phyloP scores from a whole-genome alignment of 2,888 invertebrate species.

The Hoplodrina ambigua region DNA sequence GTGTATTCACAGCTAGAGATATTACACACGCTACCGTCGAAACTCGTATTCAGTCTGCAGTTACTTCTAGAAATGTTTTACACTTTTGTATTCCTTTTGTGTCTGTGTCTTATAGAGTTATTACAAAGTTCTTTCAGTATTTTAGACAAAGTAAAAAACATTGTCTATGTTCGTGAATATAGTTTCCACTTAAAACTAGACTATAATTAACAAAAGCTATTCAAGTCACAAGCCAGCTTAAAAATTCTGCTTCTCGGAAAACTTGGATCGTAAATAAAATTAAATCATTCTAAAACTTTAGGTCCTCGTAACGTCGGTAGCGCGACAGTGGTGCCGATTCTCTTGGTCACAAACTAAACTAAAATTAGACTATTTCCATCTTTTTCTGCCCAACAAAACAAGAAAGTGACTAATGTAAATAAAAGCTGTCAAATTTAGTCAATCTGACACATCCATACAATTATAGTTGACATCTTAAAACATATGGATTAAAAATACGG shows the following conservation, averaged over 20 bases:
- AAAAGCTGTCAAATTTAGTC: no score
- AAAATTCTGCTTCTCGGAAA: conserved; percentile 46
- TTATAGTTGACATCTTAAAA: no score
- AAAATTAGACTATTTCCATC: no score
- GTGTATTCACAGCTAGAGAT: conserved; percentile 55
- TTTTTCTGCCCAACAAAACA: no score
- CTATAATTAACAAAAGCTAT: conserved; percentile 31
- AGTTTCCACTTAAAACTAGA: conserved; percentile 10
- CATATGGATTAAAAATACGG: no score
- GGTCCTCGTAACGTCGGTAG: conserved; percentile 8
- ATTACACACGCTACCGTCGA: conserved; percentile 52
- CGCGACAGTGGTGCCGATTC: no score
- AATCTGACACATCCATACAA: no score
- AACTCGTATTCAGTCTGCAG: conserved; percentile 13
- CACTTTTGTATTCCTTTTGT: conserved; percentile 10
- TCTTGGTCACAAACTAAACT: no score
- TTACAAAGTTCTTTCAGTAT: neutral
- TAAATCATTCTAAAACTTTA: conserved; percentile 37
- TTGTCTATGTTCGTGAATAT: neutral
- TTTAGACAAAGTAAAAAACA: conserved; percentile 3
- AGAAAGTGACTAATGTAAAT: no score
- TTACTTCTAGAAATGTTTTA: conserved; percentile 29
- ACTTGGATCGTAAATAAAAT: conserved; percentile 43
- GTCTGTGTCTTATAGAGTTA: neutral
- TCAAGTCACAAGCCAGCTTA: conserved; percentile 23